Percentiles rank a stretch among this genome's conserved stretches.
Evolutionary conservation across 64 coral and sea anemone genomes (phyloP).

Genomic region (Montipora sp.): DNA sequence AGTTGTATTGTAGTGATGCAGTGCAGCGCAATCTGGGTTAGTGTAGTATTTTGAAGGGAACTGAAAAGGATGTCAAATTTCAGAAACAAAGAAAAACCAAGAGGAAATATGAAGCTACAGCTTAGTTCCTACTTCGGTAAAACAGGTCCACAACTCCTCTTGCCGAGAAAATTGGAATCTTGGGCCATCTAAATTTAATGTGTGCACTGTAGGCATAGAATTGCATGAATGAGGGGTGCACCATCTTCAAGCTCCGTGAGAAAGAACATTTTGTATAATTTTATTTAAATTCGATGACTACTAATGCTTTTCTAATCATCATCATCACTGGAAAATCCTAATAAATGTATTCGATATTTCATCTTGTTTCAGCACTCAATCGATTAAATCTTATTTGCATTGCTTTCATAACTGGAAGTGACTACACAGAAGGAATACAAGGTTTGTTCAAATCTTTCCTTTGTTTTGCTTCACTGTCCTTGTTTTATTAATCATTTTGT

Average conservation of each 20-base stretch:
- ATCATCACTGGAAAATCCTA: too few species aligned
- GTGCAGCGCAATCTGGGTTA: conserved; percentile 65
- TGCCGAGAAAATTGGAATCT: not conserved
- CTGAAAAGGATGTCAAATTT: too few species aligned
- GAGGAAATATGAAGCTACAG: too few species aligned
- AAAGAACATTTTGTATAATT: not conserved
- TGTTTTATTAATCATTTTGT: not conserved
- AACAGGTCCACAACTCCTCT: too few species aligned
- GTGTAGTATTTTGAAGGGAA: not conserved
- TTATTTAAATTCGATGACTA: not conserved
- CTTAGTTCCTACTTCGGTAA: too few species aligned
- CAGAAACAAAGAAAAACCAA: too few species aligned
- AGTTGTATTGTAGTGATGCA: conserved; percentile 76
- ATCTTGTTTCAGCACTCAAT: conserved; percentile 63
- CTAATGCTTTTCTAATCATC: too few species aligned
- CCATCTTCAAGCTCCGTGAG: not conserved
- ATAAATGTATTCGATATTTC: too few species aligned
- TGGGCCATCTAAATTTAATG: not conserved
- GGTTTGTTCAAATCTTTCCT: conserved; percentile 32
- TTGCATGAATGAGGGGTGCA: not conserved
- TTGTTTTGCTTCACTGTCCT: not conserved
- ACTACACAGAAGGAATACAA: conserved; percentile 97
- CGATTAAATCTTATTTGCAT: conserved; percentile 86
- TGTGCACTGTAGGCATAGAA: not conserved
- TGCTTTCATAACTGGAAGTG: conserved; percentile 93